Conservation (phyloP, 2,113 vertebrate genomes). For the Chlamydotis undulata region DNA sequence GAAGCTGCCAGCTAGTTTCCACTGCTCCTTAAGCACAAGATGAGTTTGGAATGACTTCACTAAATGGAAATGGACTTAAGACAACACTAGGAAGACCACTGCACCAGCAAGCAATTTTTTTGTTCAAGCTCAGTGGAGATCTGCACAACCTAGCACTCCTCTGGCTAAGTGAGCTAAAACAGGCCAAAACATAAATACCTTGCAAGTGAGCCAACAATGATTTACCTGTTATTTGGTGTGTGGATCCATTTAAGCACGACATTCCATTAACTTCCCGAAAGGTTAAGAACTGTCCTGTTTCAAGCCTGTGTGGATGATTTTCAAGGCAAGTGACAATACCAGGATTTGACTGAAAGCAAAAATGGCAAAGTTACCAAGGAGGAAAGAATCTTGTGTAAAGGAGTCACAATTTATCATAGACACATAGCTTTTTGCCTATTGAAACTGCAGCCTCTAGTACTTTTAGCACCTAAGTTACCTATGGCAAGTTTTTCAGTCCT, state of each 20-base stretch:
- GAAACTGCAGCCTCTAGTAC: background rate
- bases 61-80: background rate
- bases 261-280: slow-evolving; percentile 95
- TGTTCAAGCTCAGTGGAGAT: background rate
- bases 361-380: background rate
- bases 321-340: slow-evolving; percentile 96
- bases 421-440: background rate
- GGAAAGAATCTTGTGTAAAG: background rate
- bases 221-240: slow-evolving; percentile 88
- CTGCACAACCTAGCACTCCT: background rate
- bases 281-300: slow-evolving; percentile 89
- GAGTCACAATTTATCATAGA: accelerated
- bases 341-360: slow-evolving; percentile 79
- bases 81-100: background rate
- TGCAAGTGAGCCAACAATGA: background rate
- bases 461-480: background rate
- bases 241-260: slow-evolving; percentile 86
- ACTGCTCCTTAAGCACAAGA: background rate
- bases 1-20: background rate
- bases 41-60: background rate
- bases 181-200: background rate
- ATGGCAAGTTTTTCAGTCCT: background rate
- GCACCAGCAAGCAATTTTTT: background rate
- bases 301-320: slow-evolving; percentile 90
- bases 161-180: background rate